Evolutionary conservation across 2,888 invertebrate species (phyloP).

Genomic region (Blastobasis lacticolella): DNA sequence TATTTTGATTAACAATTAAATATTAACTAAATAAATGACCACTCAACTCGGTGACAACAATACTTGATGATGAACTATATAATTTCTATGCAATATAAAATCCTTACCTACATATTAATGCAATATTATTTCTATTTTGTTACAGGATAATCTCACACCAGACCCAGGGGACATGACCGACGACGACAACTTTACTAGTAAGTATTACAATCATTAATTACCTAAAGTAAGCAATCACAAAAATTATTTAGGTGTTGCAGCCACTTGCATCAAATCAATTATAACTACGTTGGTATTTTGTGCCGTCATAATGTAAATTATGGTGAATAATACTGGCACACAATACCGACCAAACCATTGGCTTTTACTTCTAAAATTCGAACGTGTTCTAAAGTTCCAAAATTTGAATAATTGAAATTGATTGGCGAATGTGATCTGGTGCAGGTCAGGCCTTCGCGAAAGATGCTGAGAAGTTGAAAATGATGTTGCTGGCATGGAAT

Average conservation of each 20-base stretch:
- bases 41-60: no score
- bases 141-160: conserved; percentile 82
- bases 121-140: conserved; percentile 40
- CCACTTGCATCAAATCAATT: conserved; percentile 73
- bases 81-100: no score
- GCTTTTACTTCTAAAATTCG: conserved; percentile 24
- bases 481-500: conserved; percentile 92
- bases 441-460: conserved; percentile 78
- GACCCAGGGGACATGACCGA: conserved; percentile 81
- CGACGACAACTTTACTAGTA: conserved; percentile 82
- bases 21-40: no score
- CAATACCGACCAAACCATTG: conserved; percentile 43
- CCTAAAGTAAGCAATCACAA: background rate
- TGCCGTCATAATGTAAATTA: conserved; percentile 22
- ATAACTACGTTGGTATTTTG: conserved; percentile 39
- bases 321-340: conserved; percentile 26
- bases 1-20: no score
- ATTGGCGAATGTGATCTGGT: conserved; percentile 70
- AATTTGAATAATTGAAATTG: conserved; percentile 45
- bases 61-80: no score
- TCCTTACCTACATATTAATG: no score
- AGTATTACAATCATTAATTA: conserved; percentile 33
- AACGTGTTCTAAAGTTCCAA: conserved; percentile 25
- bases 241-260: conserved; percentile 19
- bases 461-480: conserved; percentile 90